Base-by-base conservation (phyloP, 2,888 invertebrate species). In the Galerucella pusilla region DNA sequence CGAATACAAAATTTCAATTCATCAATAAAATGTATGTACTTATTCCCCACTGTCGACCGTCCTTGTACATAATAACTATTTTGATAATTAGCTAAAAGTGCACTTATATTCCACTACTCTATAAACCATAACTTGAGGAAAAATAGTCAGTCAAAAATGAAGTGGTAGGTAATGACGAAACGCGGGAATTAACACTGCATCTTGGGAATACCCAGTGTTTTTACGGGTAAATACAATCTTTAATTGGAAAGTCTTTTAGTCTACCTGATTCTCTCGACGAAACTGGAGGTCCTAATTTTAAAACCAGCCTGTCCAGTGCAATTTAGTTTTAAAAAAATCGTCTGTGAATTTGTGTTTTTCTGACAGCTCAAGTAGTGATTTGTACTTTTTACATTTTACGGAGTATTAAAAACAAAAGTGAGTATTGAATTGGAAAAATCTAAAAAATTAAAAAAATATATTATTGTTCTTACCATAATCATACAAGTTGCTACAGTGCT, bases 191-290 rank as follows among this genome's bases (percentile, higher is more conserved):
- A 57, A 57, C 57, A 20, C 4, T 54, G 7, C 6, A 54, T 57
- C 16, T 16, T 57, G 57, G 57, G 57, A 57, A 57, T 57, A 57
- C 57, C 57, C 57, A 57, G 16, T 20, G 57, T 57, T 57, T 57
- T 20, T 10, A 9, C 16, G 9, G 57, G 57, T 20, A 20, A 11
- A 57, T 20, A 10, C 57, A 16, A 57, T 16, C 20, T 16, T 10
- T 57, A 57, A 57, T 20, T 57, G 57, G 57, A 57, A 57, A 57
- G 57, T 57, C 20, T 57, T 57, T 57, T 57, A 57, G 57, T 57
- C n/a, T 57, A 57, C 20, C 57, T 57, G 57, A 57, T 57, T 20
- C 57, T 20, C 16, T 57, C 57, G 57, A 20, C 57, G 7, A 57
- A 57, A 57, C 57, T 57, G 57, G 9, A 57, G 57, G 57, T 57